Conservation (phyloP, 2,797 vertebrate genomes). For the Falco biarmicus region DNA sequence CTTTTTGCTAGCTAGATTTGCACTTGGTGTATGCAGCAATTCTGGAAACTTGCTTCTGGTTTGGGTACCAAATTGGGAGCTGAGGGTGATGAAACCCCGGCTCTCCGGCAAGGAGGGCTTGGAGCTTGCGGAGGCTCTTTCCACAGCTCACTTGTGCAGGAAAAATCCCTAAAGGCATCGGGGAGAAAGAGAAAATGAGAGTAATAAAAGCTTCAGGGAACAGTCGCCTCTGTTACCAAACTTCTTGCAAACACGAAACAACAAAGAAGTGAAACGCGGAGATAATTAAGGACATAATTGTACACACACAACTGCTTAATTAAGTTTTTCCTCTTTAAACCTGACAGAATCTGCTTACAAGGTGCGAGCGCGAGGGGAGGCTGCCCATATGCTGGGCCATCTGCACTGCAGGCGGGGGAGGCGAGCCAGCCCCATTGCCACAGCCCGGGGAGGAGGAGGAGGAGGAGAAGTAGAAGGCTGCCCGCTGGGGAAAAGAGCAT, state of each 20-base stretch:
- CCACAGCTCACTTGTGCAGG: neutral
- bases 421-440: neutral
- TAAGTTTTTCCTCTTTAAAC: conserved; percentile 79
- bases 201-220: neutral
- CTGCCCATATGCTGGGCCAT: conserved; percentile 78
- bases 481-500: neutral
- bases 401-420: conserved; percentile 48
- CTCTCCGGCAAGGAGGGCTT: accelerated
- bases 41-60: neutral
- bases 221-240: conserved; percentile 55
- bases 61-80: accelerated
- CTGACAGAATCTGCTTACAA: conserved; percentile 78
- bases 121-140: accelerated
- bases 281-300: conserved; percentile 79
- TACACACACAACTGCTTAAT: conserved; percentile 78
- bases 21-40: neutral
- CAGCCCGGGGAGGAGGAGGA: neutral
- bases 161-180: neutral
- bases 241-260: conserved; percentile 57
- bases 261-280: conserved; percentile 67
- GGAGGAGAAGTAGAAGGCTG: neutral
- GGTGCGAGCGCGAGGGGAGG: conserved; percentile 69
- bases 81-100: accelerated
- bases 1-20: neutral
- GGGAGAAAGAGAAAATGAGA: neutral